A percentile compares a stretch with the other conserved stretches of the same genome.
These are phyloP conservation scores for Holcopasites calliopsidis DNA, from an alignment of 1,140 invertebrate species.

Conservation along the genomic window DNA sequence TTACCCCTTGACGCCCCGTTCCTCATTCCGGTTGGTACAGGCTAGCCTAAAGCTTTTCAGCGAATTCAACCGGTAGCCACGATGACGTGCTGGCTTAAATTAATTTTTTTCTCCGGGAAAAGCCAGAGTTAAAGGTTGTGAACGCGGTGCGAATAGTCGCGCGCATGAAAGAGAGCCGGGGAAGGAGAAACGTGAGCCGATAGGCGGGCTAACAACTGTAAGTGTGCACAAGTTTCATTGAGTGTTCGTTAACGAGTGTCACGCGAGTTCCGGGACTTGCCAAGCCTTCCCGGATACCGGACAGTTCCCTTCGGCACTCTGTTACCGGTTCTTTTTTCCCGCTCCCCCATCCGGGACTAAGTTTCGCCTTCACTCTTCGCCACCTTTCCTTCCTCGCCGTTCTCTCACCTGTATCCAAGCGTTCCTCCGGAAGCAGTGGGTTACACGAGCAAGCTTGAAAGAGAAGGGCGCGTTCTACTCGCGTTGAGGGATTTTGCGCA, in stretches of 20 bases:
- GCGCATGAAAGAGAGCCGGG: not conserved
- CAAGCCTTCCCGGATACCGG: not conserved
- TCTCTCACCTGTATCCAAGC: not conserved
- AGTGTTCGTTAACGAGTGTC: constrained; percentile 40
- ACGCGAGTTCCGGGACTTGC: not conserved
- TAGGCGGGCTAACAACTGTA: constrained; percentile 8
- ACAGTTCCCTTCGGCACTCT: constrained; percentile 24
- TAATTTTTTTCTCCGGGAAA: constrained; percentile 60
- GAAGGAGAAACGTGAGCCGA: not conserved
- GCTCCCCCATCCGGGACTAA: not conserved
- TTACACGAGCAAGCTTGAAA: not conserved
- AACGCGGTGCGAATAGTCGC: not conserved
- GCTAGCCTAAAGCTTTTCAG: constrained; percentile 70
- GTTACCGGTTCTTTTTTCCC: constrained; percentile 13
- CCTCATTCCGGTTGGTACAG: constrained; percentile 52
- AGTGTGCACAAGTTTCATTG: constrained; percentile 24
- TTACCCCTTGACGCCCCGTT: not conserved
- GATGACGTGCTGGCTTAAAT: constrained; percentile 60
- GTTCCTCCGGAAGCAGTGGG: not conserved
- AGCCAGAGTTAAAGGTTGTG: not conserved
- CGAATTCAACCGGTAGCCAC: constrained; percentile 43
- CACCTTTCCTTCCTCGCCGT: not conserved
- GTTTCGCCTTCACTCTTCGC: not conserved
- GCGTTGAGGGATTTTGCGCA: constrained; percentile 5
- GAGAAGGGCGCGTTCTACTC: not conserved